Evolutionary conservation across 2,113 vertebrate species (phyloP).

Genomic region (Cavia porcellus): DNA sequence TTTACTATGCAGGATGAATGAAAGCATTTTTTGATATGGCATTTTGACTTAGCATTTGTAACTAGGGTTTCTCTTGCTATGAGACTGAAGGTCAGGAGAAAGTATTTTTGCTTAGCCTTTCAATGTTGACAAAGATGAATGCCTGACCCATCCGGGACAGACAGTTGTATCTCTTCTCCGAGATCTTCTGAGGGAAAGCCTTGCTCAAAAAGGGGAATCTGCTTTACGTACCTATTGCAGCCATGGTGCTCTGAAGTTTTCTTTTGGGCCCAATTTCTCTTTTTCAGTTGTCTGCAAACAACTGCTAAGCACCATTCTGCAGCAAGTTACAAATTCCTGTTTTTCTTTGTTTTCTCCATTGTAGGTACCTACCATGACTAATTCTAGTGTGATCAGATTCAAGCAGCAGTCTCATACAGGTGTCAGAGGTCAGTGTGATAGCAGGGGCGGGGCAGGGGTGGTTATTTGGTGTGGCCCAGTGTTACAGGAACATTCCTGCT

Average conservation of each 20-base stretch:
- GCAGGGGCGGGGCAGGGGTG: background rate
- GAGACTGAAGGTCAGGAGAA: background rate
- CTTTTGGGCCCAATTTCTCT: background rate
- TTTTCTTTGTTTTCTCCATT: too few species aligned
- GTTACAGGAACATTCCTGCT: background rate
- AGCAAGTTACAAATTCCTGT: background rate
- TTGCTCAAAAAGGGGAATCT: background rate
- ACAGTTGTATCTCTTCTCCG: background rate
- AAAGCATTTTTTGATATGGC: background rate
- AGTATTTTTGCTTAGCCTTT: background rate
- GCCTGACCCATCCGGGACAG: background rate
- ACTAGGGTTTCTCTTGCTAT: background rate
- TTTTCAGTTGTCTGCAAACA: background rate
- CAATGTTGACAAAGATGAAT: background rate
- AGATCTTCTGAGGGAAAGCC: background rate
- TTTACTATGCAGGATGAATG: background rate
- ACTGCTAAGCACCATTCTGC: background rate
- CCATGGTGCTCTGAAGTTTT: background rate
- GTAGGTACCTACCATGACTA: background rate
- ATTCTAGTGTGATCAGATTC: slow-evolving; percentile 3
- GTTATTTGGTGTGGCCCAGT: background rate
- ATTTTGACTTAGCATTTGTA: background rate
- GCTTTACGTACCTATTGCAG: background rate
- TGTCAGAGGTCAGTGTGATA: background rate
- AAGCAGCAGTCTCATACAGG: background rate